These are phyloP conservation scores for Triops longicaudatus DNA, from an alignment of 1,140 invertebrate species.

Conservation along the genomic window DNA sequence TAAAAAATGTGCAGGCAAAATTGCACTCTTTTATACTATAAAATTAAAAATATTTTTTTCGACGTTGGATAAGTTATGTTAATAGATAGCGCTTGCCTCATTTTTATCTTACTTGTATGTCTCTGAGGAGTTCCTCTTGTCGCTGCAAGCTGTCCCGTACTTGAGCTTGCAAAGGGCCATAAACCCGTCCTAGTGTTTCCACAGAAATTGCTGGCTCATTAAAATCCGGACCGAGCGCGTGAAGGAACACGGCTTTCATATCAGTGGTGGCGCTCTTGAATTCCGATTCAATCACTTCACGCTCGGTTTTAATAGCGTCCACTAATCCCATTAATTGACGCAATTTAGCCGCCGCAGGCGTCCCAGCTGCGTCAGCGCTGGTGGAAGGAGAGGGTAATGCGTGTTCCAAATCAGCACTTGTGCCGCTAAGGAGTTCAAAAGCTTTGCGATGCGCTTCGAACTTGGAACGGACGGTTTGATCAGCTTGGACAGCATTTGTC, in stretches of 20 bases:
- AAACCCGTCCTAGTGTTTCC: slow-evolving; percentile 65
- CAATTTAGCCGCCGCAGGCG: slow-evolving; percentile 55
- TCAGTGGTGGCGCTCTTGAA: slow-evolving; percentile 74
- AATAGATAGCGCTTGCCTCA: too few relatives aligned
- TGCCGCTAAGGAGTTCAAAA: slow-evolving; percentile 72
- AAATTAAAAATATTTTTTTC: too few relatives aligned
- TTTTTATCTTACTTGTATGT: slow-evolving; percentile 56
- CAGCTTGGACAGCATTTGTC: slow-evolving; percentile 73
- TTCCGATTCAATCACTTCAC: slow-evolving; percentile 79
- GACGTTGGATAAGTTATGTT: too few relatives aligned
- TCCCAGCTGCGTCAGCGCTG: slow-evolving; percentile 45
- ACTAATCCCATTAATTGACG: slow-evolving; percentile 77
- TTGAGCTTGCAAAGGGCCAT: slow-evolving; percentile 71
- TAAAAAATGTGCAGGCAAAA: too few relatives aligned
- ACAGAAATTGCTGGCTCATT: slow-evolving; percentile 70
- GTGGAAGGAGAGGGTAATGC: slow-evolving; percentile 52
- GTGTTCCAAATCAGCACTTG: slow-evolving; percentile 52
- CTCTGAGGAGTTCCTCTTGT: slow-evolving; percentile 67
- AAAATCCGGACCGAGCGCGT: slow-evolving; percentile 66
- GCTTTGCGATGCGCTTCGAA: slow-evolving; percentile 68
- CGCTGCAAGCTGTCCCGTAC: slow-evolving; percentile 62
- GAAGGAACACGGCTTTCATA: slow-evolving; percentile 73
- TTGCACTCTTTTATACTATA: too few relatives aligned
- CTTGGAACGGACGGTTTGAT: slow-evolving; percentile 74
- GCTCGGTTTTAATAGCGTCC: slow-evolving; percentile 75